Evolutionary conservation across 30 jellyfish, hydroid and myxozoan species (phyloP), one percentile per base, ranked within the genome.

Genomic region (Aurelia coerulea): DNA sequence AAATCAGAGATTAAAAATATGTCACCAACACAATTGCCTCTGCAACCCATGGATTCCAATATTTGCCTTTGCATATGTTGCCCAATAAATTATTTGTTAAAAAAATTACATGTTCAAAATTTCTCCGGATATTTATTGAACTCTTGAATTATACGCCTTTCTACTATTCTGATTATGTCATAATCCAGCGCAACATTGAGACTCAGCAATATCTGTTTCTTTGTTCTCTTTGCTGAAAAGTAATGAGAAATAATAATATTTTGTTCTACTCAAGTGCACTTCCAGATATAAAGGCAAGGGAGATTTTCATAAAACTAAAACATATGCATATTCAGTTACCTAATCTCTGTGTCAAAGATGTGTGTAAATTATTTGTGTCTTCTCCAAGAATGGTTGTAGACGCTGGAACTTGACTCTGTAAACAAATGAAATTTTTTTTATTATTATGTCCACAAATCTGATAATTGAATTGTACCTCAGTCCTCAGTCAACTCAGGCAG

Each of bases 171-270:
- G 31, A 60, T 10, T 0, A 49, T 13, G 60, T 84, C 93, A 62
- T 84, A 88, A 73, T 73, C 66, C 13, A 53, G 50, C 2, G 87
- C 68, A 31, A 64, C 60, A 84, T 84, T 84, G 75, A 72, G 66
- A 74, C 93, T 84, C 19, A 84, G 76, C 14, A 72, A 77, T 16
- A 84, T 62, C 17, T 84, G 93, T 50, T 84, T 84, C 68, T 84
- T 62, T 33, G 74, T 52, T 46, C 87, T 33, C 8, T 39, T 60
- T 31, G 73, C 68, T n/a, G 29, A 69, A 80, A 63, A 67, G 16
- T 3, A 67, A 14, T 67, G 51, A 67, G 41, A n/a, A 7, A n/a
- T 14, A 0, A 67, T 9, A 19, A 8, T 9, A 9, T 0, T 50
- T 84, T 58, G 9, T 37, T 37, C 49, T 4, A 2, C 49, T 37